Evolutionary conservation across 2,113 vertebrate species (phyloP), one percentile per base, ranked within the genome.

Genomic region (Orthonyx spaldingii): DNA sequence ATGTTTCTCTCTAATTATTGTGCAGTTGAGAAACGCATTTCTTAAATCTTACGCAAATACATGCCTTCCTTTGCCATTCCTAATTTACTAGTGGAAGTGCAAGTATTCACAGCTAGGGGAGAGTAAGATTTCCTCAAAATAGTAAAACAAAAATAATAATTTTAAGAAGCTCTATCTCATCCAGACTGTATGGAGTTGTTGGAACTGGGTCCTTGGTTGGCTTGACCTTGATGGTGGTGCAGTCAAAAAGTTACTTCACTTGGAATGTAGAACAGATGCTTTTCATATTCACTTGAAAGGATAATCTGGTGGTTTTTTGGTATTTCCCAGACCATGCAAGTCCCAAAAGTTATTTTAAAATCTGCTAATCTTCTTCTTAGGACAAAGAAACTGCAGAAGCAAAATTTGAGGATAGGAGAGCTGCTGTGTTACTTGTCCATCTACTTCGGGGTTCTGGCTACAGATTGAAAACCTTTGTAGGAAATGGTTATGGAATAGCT

Each of bases 221-320:
- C 57, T 88, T 71, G 70, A 46, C 83, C 64, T 72, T 69, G 65
- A 35, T 76, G 80, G 33, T 37, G 70, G 32, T 66, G 24, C 55
- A 50, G 69, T 77, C 16, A 19, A 69, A 87, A 71, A 65, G 46
- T 69, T 93, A 37, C 60, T 82, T 86, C 49, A 39, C 70, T 89
- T 63, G 41, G 72, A 92, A 85, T 81, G 69, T 69, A 79, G 87
- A 94, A 61, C 70, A 87, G 53, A 94, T 90, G 82, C 91, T 93
- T 59, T 91, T 82, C 69, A 86, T 84, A 61, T 5, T 69, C 55
- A 50, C 50, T 80, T 94, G 79, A 91, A 87, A 94, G 41, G 46
- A 35, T 41, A 76, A 27, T 66, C 27, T 78, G n/a, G 21, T 69
- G 46, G 13, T 52, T 56, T 94, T 64, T 69, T 42, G 26, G 20